Percentiles rank a stretch among this genome's conserved stretches.
Evolutionary conservation across 1,140 invertebrate genomes (phyloP).

Genomic region (Lucilia sericata): DNA sequence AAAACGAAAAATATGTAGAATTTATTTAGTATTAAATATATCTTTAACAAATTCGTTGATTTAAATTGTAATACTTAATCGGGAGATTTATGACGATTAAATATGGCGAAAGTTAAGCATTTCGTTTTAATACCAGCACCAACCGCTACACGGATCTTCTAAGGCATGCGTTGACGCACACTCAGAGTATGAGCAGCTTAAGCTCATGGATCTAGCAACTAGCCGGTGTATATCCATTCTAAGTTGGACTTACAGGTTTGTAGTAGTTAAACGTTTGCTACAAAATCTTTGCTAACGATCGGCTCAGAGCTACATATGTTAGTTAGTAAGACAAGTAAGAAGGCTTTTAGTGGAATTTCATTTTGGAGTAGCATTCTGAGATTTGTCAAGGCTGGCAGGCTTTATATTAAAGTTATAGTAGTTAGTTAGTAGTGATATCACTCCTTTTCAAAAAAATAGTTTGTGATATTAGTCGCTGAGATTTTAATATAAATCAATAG

Average conservation of each 20-base stretch:
- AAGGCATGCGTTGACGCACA: background rate
- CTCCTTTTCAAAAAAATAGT: too few species aligned
- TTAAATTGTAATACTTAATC: slow-evolving; percentile 37
- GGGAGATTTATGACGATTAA: slow-evolving; percentile 16
- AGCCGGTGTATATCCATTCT: background rate
- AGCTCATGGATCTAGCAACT: background rate
- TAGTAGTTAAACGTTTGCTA: background rate
- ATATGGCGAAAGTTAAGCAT: background rate
- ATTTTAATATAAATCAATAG: too few species aligned
- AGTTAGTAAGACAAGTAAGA: too few species aligned
- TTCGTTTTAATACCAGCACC: background rate
- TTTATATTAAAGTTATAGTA: too few species aligned
- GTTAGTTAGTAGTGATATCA: too few species aligned
- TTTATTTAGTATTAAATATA: background rate
- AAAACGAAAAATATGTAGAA: background rate
- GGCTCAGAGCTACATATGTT: background rate
- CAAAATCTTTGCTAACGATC: background rate
- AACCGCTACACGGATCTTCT: background rate
- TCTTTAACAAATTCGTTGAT: background rate
- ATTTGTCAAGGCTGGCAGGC: too few species aligned
- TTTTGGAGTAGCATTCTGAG: too few species aligned
- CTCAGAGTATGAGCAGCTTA: background rate
- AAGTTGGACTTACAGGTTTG: background rate
- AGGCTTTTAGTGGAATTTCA: too few species aligned
- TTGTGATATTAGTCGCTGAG: too few species aligned